phyloP scores from a whole-genome alignment of 2,888 invertebrate species.

The Lysandra bellargus region DNA sequence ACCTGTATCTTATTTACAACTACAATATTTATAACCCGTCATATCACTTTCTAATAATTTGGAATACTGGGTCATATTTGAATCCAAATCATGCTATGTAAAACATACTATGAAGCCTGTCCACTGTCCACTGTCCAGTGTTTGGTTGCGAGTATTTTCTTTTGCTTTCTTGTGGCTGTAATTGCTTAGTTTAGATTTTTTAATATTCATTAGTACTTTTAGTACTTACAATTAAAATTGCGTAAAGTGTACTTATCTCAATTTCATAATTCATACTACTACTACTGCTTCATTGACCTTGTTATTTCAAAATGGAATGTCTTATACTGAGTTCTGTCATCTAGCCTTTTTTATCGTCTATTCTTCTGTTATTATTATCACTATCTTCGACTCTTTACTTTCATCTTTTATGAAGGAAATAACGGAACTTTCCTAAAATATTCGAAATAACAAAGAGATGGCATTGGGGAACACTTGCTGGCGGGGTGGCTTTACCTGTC shows the following conservation, averaged over 20 bases:
- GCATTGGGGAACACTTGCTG: conserved; percentile 1
- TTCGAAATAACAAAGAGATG: conserved; percentile 38
- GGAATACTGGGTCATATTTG: not conserved
- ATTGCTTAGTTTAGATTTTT: not conserved
- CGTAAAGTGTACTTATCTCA: no score
- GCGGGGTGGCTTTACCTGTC: conserved; percentile 44
- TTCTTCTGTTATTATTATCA: not conserved
- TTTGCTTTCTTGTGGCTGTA: not conserved
- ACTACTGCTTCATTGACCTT: no score
- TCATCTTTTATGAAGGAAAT: not conserved
- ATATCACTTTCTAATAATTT: conserved; percentile 20
- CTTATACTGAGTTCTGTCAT: not conserved
- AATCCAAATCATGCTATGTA: not conserved
- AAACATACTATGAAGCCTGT: not conserved
- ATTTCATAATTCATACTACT: no score
- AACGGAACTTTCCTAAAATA: conserved; percentile 31
- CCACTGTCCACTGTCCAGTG: not conserved
- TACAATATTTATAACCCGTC: not conserved
- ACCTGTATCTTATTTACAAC: not conserved
- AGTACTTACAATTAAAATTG: no score
- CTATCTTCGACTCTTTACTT: not conserved
- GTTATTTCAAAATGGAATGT: not conserved
- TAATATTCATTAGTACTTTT: not conserved
- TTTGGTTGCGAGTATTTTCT: not conserved
- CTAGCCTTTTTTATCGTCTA: not conserved